Evolutionary conservation across 2,113 vertebrate genomes (phyloP), one percentile per base, ranked within the genome.

Genomic region (Calonectris borealis): DNA sequence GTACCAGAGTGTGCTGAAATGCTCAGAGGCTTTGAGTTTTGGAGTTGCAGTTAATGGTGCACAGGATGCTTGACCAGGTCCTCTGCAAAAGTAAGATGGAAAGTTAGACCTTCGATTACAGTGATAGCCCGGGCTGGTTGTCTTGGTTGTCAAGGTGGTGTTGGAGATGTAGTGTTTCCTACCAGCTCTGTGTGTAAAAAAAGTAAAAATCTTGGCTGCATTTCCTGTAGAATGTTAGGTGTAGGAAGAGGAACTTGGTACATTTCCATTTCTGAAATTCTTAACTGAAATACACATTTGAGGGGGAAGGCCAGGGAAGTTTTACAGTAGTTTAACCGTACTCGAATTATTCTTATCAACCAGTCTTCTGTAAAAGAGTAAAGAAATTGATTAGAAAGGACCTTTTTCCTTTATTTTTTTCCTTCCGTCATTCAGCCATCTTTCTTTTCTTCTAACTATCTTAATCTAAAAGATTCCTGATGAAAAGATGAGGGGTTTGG

Each of bases 381-480:
- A 10, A 64, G 61, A 18, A 13, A 8, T 8, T 10, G 34, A 11
- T 60, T 10, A 55, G 54, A 40, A 36, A 21, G 48, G 34, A 58
- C 20, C 27, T 48, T 48, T 84, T 34, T 10, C n/a, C n/a, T 79
- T 46, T 20, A 11, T 54, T 77, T 70, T 32, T 60, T 4, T 18
- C 65, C 21, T 79, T 22, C 49, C 16, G 3, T 60, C 40, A 1
- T 17, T 44, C 40, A 26, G 11, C 22, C 26, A 6, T 17, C 42
- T 49, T 65, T 62, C 31, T 20, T 40, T 66, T 4, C 42, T 48
- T 36, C 12, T 60, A 0, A 21, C 20, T 31, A 1, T 12, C 20
- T 22, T 31, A n/a, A 20, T 15, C 18, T 21, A 13, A 10, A 42
- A 49, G 9, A 3, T 10, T 6, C 5, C 0, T 0, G 22, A 40